Evolutionary conservation across 1,140 invertebrate genomes (phyloP), one percentile per base, ranked within the genome.

Genomic region (Patella vulgata): DNA sequence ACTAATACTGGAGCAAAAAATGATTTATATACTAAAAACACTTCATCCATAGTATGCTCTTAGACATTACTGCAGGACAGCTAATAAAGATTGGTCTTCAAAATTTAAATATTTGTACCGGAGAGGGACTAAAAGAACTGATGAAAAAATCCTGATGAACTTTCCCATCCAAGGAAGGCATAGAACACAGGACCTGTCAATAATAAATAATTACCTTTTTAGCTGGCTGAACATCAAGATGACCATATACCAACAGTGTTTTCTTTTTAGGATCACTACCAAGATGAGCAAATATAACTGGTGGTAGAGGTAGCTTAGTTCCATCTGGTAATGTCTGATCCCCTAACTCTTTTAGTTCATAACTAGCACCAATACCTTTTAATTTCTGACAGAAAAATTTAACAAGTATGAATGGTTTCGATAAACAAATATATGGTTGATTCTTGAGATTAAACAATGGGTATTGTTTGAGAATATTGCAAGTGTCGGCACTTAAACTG

Each of bases 211-310:
- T 42, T 44, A 87, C 86, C 76, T 90, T 90, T 5, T 90, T 75
- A 9, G 97, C 97, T 44, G 97, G 96, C 82, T 98, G 97, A 1
- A 99, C 97, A 88, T 99, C 97, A 73, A 99, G 89, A 87, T 99
- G 97, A 0, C 97, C 97, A 86, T 99, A 99, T 50, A 99, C 88
- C 53, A 94, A 89, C 44, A 99, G 88, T 19, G 96, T 99, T 74
- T 95, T 89, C 81, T 96, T 97, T 6, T 89, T 89, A 0, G 90
- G 86, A 82, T 98, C 93, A 68, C 88, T 90, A 61, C 95, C 96
- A 47, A 98, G 86, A 30, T 84, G 85, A 23, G 91, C 96, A n/a
- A 97, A 85, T 23, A 99, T 75, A 11, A 96, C 91, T 31, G 96
- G 95, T 1, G 97, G 97, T 33, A 98, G 83, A 33, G 89, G 88